A percentile compares a stretch with the other conserved stretches of the same genome.
Conservation (phyloP, 2,113 vertebrate species). For the Chionomys nivalis region DNA sequence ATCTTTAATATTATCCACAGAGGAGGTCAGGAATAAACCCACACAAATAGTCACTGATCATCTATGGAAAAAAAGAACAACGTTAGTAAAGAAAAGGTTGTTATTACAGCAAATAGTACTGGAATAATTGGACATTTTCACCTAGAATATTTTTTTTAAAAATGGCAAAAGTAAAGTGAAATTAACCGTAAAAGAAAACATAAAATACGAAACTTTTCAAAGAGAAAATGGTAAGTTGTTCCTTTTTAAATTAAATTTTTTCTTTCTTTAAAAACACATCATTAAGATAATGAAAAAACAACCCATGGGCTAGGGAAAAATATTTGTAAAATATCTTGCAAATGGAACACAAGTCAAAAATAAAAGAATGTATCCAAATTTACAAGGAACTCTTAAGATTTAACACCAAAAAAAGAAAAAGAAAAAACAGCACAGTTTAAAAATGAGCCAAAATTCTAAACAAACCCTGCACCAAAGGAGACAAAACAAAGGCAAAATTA, state of each 20-base stretch:
- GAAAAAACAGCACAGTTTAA: not conserved
- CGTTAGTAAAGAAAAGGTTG: not conserved
- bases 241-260: not conserved
- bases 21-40: not conserved
- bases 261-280: not conserved
- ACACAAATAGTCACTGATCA: not conserved
- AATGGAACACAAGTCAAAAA: not conserved
- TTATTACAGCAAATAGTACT: not conserved
- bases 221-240: not conserved
- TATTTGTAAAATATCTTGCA: not conserved
- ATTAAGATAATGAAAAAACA: not conserved
- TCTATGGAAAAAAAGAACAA: not conserved
- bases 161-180: not conserved
- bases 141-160: not conserved
- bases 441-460: not conserved
- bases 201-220: not conserved
- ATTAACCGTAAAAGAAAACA: not conserved
- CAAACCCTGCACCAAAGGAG: not conserved
- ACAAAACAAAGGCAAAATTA: not conserved
- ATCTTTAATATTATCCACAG: not conserved
- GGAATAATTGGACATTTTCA: not conserved
- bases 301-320: not conserved
- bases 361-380: not conserved
- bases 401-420: not conserved
- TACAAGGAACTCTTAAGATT: not conserved